Base-by-base conservation (phyloP, 2,888 invertebrate species). In the Rhogogaster chlorosoma region DNA sequence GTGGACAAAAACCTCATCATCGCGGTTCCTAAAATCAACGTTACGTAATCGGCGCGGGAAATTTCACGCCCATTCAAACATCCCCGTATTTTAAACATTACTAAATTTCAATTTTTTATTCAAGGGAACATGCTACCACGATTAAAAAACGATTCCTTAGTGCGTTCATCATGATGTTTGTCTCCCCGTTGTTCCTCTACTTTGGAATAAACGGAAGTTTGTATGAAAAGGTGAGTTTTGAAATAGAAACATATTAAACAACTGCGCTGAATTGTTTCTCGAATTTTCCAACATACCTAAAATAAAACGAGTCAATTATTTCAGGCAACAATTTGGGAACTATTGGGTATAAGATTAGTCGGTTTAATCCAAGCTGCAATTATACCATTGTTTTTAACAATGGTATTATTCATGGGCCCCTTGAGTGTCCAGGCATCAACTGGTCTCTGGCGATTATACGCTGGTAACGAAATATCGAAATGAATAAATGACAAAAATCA, bases 111-210 rank as follows among this genome's bases (percentile, higher is more conserved):
- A 70, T 18, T 86, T 87, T 86, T 80, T 88, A 86, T 95, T 96
- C 88, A 94, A 98, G 99, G 91, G 97, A 98, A 92, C 98, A 99
- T 94, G 98, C 98, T 18, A 95, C 96, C 10, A 98, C 97, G 6
- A 97, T 99, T 88, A 98, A 98, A 93, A 96, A 96, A 91, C 95
- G 98, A 91, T 98, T 98, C 93, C 95, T 97, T 88, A 98, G 98
- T 93, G 98, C 98, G 12, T 96, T 96, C 88, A 94, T 97, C 87
- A 97, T 98, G 94, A 96, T 97, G 94, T 92, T 98, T 83, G 91
- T 98, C 84, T 96, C 98, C 18, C 98, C 98, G 80, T 94, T 96
- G 86, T 96, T 97, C 91, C 95, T 98, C 80, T 96, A 97, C 91
- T 95, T 95, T 89, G 97, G 97, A 90, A 94, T 97, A 53, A 95